A percentile compares a stretch with the other conserved stretches of the same genome.
These are phyloP conservation scores for Lacerta agilis DNA, from an alignment of 2,797 vertebrate genomes.

Conservation along the genomic window DNA sequence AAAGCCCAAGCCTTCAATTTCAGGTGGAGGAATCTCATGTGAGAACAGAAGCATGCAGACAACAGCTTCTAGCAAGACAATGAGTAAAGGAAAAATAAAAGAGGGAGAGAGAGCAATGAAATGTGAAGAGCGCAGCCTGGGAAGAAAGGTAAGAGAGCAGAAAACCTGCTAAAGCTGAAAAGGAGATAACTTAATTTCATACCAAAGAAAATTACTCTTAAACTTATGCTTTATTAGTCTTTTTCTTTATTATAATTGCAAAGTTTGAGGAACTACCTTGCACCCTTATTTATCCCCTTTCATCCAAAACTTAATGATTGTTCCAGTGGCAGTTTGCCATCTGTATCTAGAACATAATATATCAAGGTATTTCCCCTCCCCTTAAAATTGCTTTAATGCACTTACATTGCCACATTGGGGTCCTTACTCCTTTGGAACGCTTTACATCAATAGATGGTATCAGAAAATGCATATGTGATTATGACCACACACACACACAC, in stretches of 20 bases:
- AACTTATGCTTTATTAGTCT: not conserved
- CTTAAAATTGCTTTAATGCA: not conserved
- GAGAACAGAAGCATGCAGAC: not conserved
- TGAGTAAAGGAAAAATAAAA: too few relatives aligned
- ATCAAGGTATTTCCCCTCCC: not conserved
- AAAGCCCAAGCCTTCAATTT: not conserved
- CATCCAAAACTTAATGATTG: not conserved
- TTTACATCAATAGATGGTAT: not conserved
- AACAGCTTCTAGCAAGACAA: not conserved
- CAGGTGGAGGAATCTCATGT: not conserved
- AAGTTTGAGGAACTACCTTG: not conserved
- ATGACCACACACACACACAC: not conserved
- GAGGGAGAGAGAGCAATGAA: not conserved
- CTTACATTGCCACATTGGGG: not conserved
- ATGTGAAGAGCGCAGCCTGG: not conserved
- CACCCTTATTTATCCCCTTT: not conserved
- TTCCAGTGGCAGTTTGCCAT: not conserved
- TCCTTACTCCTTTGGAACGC: not conserved
- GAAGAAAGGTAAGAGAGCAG: not conserved
- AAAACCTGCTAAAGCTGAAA: not conserved
- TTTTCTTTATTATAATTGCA: not conserved
- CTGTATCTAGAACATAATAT: not conserved
- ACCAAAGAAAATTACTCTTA: not conserved
- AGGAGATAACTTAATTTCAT: not conserved
- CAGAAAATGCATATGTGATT: not conserved